Conservation (phyloP, 2,888 invertebrate species). For the Thymelicus sylvestris region DNA sequence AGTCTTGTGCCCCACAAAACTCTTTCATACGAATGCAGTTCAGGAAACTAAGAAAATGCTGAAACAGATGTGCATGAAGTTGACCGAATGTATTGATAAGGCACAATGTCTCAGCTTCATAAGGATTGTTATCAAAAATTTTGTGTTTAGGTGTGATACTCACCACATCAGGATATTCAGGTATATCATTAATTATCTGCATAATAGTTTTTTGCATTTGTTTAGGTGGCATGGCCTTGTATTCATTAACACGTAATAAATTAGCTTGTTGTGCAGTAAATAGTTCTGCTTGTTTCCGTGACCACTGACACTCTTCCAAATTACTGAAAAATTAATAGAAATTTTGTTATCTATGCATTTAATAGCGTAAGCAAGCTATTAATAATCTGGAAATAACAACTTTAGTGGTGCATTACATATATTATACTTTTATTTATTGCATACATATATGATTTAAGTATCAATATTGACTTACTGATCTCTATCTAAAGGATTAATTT, state of each 20-base stretch:
- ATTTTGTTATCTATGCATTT: not conserved
- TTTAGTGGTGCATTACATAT: too few species aligned
- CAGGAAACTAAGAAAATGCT: conserved; percentile 96
- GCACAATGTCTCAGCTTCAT: too few species aligned
- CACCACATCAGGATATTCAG: conserved; percentile 93
- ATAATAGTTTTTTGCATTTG: conserved; percentile 90
- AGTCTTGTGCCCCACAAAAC: conserved; percentile 92
- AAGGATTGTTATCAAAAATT: too few species aligned
- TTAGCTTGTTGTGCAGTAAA: conserved; percentile 95
- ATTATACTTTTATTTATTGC: not conserved
- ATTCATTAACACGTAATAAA: conserved; percentile 92
- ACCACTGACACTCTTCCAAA: conserved; percentile 89
- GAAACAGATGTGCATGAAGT: conserved; percentile 55
- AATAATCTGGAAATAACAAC: too few species aligned
- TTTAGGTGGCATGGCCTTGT: conserved; percentile 90
- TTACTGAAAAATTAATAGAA: conserved; percentile 54
- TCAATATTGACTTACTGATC: conserved; percentile 65
- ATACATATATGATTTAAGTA: not conserved
- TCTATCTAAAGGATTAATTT: conserved; percentile 72
- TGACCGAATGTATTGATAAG: too few species aligned
- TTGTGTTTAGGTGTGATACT: conserved; percentile 57
- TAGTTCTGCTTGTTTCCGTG: conserved; percentile 94
- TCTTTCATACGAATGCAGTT: conserved; percentile 95
- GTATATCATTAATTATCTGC: conserved; percentile 90
- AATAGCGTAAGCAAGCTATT: too few species aligned